Base-by-base conservation (phyloP, 92 coral and sea anemone species). In the Porites cylindrica region DNA sequence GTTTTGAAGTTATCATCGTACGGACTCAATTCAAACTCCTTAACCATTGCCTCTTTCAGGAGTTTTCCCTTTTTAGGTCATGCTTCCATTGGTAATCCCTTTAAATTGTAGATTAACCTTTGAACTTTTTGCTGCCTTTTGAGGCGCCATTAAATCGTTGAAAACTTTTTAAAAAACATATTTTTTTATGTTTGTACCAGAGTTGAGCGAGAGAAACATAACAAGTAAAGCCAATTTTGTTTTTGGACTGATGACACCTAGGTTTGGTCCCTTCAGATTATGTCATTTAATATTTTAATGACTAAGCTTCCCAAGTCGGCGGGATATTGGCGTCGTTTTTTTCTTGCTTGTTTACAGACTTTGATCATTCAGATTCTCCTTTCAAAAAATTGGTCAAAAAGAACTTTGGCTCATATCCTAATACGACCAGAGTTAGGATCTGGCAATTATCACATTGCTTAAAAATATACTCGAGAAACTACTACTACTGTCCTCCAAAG, bases 251-350 rank as follows among this genome's bases (percentile, higher is more conserved):
- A 47, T 17, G 43, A 54, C 72, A 79, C 43, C 65, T 54, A 65
- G 21, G 74, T 32, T 32, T 10, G 9, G 21, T 67, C 52, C 61
- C 73, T 20, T 32, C 52, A 21, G 8, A 9, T 20, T 17, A 21
- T 69, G 59, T 70, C 51, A 82, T 80, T 21, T 80, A 66, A 17
- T 67, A 66, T 80, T 20, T 81, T 81, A 56, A 56, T 14, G 69
- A 70, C 32, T 59, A 58, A 70, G 86, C 65, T 82, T 70, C 60
- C 60, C 58, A 19, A 10, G 62, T 62, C 73, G 43, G 52, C 74
- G 61, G 29, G 87, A 65, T 73, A 75, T 75, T 62, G 87, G 70
- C 80, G 61, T 83, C 87, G 38, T 51, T 47, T 24, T 72, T 60
- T 5, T 60, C 47, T 59, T 72, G 66, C 67, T 53, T 82, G 76